Evolutionary conservation across 2,797 vertebrate genomes (phyloP).

Genomic region (Sebastes cheni): DNA sequence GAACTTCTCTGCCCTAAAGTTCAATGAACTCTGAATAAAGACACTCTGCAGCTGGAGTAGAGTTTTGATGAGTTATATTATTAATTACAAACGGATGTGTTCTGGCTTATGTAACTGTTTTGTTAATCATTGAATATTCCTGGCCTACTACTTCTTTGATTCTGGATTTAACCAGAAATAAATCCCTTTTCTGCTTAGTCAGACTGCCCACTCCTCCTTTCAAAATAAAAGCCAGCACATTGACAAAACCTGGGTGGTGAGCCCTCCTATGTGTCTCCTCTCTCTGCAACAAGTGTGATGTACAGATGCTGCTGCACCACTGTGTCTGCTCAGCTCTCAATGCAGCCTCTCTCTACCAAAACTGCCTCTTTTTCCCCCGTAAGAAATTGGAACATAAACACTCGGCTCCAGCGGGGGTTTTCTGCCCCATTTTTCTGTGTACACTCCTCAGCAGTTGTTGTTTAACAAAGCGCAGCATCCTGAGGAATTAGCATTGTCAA

Average conservation of each 20-base stretch:
- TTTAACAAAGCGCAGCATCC: background rate
- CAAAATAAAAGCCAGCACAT: conserved; percentile 6
- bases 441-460: background rate
- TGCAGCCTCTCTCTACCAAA: conserved; percentile 1
- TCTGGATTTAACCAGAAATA: background rate
- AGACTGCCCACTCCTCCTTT: background rate
- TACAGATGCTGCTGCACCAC: background rate
- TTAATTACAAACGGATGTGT: background rate
- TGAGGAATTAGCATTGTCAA: background rate
- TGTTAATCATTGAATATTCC: background rate
- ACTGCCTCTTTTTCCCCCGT: background rate
- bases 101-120: background rate
- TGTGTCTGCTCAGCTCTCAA: background rate
- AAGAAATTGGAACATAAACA: background rate
- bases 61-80: too few species aligned
- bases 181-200: background rate
- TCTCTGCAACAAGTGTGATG: conserved; percentile 7
- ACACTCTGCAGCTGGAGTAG: too few species aligned
- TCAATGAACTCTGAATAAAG: background rate
- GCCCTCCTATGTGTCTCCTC: background rate
- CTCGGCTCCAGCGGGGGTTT: background rate
- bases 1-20: background rate
- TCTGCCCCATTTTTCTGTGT: background rate
- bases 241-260: background rate
- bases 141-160: background rate